Conservation (phyloP, 1,140 invertebrate species). For the Caerostris extrusa region DNA sequence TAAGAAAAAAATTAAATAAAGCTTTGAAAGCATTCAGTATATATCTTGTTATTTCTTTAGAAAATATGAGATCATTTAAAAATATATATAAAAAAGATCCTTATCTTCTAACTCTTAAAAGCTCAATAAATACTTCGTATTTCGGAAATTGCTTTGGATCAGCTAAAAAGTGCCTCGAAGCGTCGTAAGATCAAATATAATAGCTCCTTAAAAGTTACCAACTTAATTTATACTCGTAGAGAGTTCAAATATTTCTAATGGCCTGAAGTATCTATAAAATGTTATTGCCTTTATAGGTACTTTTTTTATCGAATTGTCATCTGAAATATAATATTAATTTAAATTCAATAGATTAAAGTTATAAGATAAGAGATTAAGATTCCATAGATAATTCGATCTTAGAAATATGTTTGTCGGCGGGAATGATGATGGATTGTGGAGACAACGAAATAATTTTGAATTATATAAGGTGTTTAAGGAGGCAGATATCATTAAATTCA, state of each 20-base stretch:
- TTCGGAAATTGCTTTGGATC: background rate
- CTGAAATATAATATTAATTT: background rate
- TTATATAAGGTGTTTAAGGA: too few species aligned
- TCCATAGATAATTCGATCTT: too few species aligned
- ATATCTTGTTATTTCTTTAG: too few species aligned
- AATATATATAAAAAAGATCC: too few species aligned
- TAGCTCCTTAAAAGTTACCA: background rate
- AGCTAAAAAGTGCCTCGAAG: background rate
- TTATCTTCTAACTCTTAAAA: background rate
- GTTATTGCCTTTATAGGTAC: background rate
- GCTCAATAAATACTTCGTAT: background rate
- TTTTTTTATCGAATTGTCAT: background rate
- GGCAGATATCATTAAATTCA: too few species aligned
- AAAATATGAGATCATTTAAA: too few species aligned
- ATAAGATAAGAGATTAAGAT: too few species aligned
- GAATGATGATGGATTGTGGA: too few species aligned
- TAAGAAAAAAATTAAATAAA: too few species aligned
- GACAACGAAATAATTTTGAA: too few species aligned
- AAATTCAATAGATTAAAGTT: background rate
- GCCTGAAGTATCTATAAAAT: background rate
- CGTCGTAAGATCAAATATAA: background rate
- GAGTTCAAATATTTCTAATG: background rate
- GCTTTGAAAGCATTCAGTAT: too few species aligned
- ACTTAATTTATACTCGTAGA: background rate
- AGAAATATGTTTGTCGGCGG: too few species aligned